Conservation (phyloP, 2,888 invertebrate species). For the Tetranychus piercei region DNA sequence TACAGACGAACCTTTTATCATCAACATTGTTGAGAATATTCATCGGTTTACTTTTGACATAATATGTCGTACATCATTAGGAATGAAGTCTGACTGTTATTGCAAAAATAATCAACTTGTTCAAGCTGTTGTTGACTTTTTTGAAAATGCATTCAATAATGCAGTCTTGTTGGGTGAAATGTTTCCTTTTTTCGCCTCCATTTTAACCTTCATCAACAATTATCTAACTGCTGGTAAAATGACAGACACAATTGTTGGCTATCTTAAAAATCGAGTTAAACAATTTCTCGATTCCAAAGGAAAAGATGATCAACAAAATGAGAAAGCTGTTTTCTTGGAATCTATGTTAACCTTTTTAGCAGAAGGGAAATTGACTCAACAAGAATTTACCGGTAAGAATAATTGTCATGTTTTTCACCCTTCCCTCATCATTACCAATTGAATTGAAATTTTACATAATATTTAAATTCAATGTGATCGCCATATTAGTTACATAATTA, state of each 20-base stretch:
- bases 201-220: conserved; percentile 28
- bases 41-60: conserved; percentile 38
- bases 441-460: too few relatives aligned
- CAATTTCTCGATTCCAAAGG: not conserved
- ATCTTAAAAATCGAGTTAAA: not conserved
- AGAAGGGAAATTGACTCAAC: not conserved
- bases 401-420: not conserved
- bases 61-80: conserved; percentile 37
- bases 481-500: too few relatives aligned
- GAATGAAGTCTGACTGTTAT: conserved; percentile 28
- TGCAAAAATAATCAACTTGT: conserved; percentile 9
- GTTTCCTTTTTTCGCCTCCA: conserved; percentile 28
- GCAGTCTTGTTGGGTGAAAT: conserved; percentile 29
- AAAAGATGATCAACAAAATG: not conserved
- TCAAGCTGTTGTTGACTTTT: conserved; percentile 28
- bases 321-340: not conserved
- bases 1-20: conserved; percentile 18
- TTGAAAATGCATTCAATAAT: conserved; percentile 29
- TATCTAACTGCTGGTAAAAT: conserved; percentile 30
- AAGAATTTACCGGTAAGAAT: conserved; percentile 17
- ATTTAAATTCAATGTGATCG: too few relatives aligned
- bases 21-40: conserved; percentile 35
- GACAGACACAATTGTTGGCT: conserved; percentile 28
- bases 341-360: conserved; percentile 13
- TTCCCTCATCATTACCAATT: too few relatives aligned